Conservation (phyloP, 2,888 invertebrate species). For the Tridacna crocea region DNA sequence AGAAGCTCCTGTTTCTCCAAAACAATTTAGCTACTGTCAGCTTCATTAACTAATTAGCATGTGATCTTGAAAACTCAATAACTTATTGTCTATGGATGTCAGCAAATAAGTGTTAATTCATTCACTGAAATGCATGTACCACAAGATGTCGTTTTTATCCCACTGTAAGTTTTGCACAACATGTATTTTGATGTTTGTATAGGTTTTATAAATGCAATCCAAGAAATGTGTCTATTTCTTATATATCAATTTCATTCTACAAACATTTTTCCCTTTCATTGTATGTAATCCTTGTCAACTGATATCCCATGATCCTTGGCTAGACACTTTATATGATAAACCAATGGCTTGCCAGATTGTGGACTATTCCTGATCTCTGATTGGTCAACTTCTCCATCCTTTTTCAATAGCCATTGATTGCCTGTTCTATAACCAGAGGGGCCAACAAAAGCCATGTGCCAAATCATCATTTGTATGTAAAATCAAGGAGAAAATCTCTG, state of each 20-base stretch:
- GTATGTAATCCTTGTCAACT: not conserved
- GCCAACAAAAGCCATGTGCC: slow-evolving; percentile 27
- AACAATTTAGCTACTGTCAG: slow-evolving; percentile 1
- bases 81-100: slow-evolving; percentile 14
- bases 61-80: not conserved
- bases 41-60: slow-evolving; percentile 25
- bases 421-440: not conserved
- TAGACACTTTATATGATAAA: slow-evolving; percentile 14
- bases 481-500: slow-evolving; percentile 19
- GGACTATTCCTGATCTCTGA: not conserved
- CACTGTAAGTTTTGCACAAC: too few species aligned
- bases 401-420: slow-evolving; percentile 2
- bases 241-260: slow-evolving; percentile 11
- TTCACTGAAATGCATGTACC: not conserved
- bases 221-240: not conserved
- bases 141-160: not conserved
- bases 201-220: too few species aligned
- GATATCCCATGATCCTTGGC: slow-evolving; percentile 1
- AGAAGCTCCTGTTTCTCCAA: not conserved
- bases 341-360: not conserved
- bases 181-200: too few species aligned
- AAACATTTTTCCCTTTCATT: slow-evolving; percentile 9
- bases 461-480: slow-evolving; percentile 28
- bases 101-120: slow-evolving; percentile 22
- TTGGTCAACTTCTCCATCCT: not conserved